Evolutionary conservation across 1,140 invertebrate species (phyloP), one percentile per base, ranked within the genome.

Genomic region (Apis dorsata): DNA sequence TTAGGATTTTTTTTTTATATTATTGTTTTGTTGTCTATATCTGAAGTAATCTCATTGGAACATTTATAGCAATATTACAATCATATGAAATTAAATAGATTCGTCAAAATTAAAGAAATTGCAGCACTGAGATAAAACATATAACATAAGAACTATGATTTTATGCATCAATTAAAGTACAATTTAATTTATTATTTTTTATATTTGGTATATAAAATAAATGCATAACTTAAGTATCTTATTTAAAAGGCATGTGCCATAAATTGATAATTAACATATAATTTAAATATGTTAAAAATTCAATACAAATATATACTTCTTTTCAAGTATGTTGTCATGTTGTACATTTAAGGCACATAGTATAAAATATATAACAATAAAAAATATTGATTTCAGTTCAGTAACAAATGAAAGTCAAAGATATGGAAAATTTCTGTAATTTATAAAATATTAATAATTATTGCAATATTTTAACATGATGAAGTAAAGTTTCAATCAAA

Each of bases 331-430:
- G 24, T 24, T 24, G 24, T 13, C 44, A n/a, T 81, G 72, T 53
- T 34, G 44, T 63, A 66, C 60, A 76, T 57, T 28, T 83, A 86
- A 86, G 85, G 85, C 85, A 86, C 85, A 74, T 83, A 76, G 74
- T 69, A 69, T 51, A 62, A 77, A 68, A 24, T 70, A 44, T 44
- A 44, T 44, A 82, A 53, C 8, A 53, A 4, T 70, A 62, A 9
- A 69, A 81, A 62, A 53, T 77, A 81, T 69, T 63, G 49, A 75
- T n/a, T 68, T 75, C 15, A 69, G n/a, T 68, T 81, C 49, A 2
- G 28, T n/a, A 28, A 59, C 34, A 8, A 17, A 51, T n/a, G 10
- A 88, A 81, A 69, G 63, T 53, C 57, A 72, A 65, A 72, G 77
- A 72, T 66, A 79, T 79, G 49, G 15, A 83, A 53, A n/a, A 24